Conservation (phyloP, 2,797 vertebrate species). For the Rousettus madagascariensis region DNA sequence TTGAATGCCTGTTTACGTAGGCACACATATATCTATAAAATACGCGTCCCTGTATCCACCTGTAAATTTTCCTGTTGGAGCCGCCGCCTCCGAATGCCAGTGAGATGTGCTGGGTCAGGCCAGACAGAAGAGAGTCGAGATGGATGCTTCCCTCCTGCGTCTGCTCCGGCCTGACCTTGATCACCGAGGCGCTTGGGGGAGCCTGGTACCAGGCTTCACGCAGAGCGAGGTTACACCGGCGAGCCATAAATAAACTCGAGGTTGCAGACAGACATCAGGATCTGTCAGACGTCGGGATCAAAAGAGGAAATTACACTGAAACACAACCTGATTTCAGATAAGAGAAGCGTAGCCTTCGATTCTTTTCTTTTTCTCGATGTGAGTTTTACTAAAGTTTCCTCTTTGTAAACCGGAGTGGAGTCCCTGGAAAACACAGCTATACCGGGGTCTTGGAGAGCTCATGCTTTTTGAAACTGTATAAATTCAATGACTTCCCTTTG, state of each 20-base stretch:
- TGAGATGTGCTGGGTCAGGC: not conserved
- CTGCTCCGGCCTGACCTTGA: slow-evolving; percentile 3
- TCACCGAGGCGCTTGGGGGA: not conserved
- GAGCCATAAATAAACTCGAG: slow-evolving; percentile 61
- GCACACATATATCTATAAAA: not conserved
- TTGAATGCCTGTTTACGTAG: not conserved
- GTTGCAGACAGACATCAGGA: not conserved
- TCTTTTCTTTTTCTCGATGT: slow-evolving; percentile 2
- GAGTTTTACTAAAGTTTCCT: not conserved
- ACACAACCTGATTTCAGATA: slow-evolving; percentile 49
- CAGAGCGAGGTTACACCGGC: not conserved
- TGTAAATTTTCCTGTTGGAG: not conserved
- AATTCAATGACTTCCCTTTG: not conserved
- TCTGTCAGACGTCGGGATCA: slow-evolving; percentile 15
- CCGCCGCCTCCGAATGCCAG: not conserved
- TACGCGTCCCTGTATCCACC: not conserved
- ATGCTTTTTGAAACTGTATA: not conserved
- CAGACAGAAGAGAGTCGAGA: not conserved
- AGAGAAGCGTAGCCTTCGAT: not conserved
- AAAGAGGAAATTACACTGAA: slow-evolving; percentile 55
- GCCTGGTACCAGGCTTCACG: slow-evolving; percentile 39
- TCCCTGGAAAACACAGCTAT: not conserved
- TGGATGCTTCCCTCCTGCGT: not conserved
- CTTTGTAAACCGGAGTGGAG: not conserved
- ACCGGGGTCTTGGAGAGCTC: not conserved